Percentiles rank a stretch among this genome's conserved stretches.
Evolutionary conservation across 1,140 invertebrate species (phyloP).

Genomic region (Drosophila rhopaloa): DNA sequence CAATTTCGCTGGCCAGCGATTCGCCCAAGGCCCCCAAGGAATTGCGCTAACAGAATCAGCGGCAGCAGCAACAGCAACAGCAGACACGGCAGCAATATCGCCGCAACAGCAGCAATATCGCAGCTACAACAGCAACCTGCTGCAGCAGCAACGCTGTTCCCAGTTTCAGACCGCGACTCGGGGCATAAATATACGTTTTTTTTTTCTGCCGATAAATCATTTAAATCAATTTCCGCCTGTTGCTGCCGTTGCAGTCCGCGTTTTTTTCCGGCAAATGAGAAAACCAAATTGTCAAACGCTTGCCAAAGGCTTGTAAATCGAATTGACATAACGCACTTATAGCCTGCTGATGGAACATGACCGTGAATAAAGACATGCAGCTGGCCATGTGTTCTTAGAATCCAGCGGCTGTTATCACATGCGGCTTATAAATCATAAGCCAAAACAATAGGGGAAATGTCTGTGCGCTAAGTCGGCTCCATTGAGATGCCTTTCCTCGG

Average conservation of each 20-base stretch:
- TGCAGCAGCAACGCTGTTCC: conserved; percentile 9
- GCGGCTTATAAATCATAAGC: conserved; percentile 65
- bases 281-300: conserved; percentile 75
- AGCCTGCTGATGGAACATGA: conserved; percentile 8
- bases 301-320: conserved; percentile 75
- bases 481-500: conserved; percentile 41
- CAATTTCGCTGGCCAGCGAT: conserved; percentile 52
- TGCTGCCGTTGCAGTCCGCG: conserved; percentile 22
- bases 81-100: conserved; percentile 28
- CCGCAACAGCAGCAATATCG: conserved; percentile 27
- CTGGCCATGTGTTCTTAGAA: conserved; percentile 49
- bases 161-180: conserved; percentile 1
- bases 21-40: conserved; percentile 59
- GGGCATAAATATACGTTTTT: conserved; percentile 47
- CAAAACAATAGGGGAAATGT: conserved; percentile 59
- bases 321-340: conserved; percentile 80
- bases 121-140: conserved; percentile 50
- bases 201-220: conserved; percentile 74
- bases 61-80: conserved; percentile 1
- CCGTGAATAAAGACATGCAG: conserved; percentile 39
- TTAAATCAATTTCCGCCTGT: conserved; percentile 81
- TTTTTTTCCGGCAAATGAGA: conserved; percentile 36
- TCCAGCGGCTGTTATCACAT: conserved; percentile 35
- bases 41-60: conserved; percentile 41
- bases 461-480: conserved; percentile 26